These are phyloP conservation scores for Drosophila histrio DNA, from an alignment of 2,888 invertebrate genomes.

Conservation along the genomic window DNA sequence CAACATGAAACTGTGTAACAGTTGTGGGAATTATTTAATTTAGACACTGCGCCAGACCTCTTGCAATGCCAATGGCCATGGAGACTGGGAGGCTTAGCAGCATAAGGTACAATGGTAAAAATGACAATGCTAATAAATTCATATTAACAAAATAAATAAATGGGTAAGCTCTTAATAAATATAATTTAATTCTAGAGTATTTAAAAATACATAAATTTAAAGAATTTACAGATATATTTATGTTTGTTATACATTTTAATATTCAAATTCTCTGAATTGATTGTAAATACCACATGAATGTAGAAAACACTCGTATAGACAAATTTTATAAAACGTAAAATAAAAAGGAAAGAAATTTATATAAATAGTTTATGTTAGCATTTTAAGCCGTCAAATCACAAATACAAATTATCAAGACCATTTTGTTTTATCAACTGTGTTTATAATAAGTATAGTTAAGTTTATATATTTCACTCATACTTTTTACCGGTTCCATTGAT, in stretches of 20 bases:
- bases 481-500: neutral
- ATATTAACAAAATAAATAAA: neutral
- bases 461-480: neutral
- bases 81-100: constrained; percentile 43
- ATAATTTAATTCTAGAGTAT: too few relatives aligned
- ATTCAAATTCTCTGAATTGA: too few relatives aligned
- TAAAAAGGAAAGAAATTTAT: too few relatives aligned
- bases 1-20: constrained; percentile 72
- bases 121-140: constrained; percentile 33
- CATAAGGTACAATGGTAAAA: constrained; percentile 32
- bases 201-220: too few relatives aligned
- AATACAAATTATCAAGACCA: neutral
- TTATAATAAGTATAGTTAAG: neutral
- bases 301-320: too few relatives aligned
- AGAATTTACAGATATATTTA: too few relatives aligned
- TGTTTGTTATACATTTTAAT: too few relatives aligned
- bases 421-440: neutral
- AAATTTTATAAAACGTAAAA: too few relatives aligned
- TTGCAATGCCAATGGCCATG: constrained; percentile 55
- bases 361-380: neutral
- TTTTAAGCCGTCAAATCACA: neutral
- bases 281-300: too few relatives aligned
- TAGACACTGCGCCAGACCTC: constrained; percentile 69
- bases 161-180: too few relatives aligned
- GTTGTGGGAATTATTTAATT: constrained; percentile 79